Evolutionary conservation across 2,113 vertebrate species (phyloP).

Genomic region (Poeciliopsis turrubarensis): DNA sequence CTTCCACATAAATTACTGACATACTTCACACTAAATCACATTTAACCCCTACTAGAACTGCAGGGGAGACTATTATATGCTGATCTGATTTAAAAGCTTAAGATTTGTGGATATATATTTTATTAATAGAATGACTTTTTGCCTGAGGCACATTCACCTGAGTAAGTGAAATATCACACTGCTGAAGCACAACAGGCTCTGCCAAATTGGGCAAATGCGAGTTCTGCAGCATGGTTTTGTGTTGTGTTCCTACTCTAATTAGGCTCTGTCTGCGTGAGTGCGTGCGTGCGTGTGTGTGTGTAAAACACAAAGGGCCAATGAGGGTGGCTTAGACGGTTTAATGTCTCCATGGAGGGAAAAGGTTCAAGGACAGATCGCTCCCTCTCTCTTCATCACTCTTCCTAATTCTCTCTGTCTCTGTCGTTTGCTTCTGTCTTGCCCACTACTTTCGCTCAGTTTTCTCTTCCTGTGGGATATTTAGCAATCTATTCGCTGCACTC

Average conservation of each 20-base stretch:
- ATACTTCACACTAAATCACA: constrained; percentile 28
- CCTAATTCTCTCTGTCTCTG: constrained; percentile 22
- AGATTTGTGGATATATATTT: constrained; percentile 8
- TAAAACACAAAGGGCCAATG: constrained; percentile 52
- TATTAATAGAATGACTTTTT: constrained; percentile 27
- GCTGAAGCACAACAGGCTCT: constrained; percentile 30
- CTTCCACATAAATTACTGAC: constrained; percentile 15
- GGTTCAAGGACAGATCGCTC: constrained; percentile 68
- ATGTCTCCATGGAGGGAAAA: constrained; percentile 66
- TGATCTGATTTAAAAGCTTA: constrained; percentile 32
- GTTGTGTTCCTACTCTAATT: constrained; percentile 59
- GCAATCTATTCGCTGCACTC: constrained; percentile 60
- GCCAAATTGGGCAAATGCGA: constrained; percentile 44
- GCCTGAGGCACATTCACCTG: constrained; percentile 45
- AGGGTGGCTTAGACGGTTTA: constrained; percentile 59
- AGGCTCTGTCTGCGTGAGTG: constrained; percentile 49
- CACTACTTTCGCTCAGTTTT: constrained; percentile 49
- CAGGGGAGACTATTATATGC: constrained; percentile 14
- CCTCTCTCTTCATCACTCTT: constrained; percentile 52
- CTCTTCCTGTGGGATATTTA: constrained; percentile 70
- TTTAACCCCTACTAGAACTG: constrained; percentile 1
- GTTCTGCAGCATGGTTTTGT: constrained; percentile 30
- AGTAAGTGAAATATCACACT: constrained; percentile 43
- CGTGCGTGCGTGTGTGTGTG: constrained; percentile 3
- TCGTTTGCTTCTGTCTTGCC: constrained; percentile 22